phyloP scores from a whole-genome alignment of 2,113 vertebrate species.

The Elaphurus davidianus region DNA sequence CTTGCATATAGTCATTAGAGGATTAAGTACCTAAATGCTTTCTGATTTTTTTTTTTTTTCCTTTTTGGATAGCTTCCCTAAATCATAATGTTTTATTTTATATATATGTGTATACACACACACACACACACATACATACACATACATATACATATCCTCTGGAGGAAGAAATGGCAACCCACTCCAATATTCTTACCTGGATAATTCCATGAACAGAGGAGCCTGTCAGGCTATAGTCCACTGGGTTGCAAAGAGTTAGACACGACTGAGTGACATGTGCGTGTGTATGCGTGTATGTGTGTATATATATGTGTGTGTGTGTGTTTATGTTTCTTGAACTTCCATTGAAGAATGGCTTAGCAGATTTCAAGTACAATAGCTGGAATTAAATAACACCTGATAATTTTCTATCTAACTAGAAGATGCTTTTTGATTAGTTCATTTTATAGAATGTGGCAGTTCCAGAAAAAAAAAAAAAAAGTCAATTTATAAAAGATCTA shows the following conservation, averaged over 20 bases:
- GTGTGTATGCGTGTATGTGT: accelerated
- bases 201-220: neutral
- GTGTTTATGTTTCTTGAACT: neutral
- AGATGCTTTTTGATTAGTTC: neutral
- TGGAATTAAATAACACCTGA: neutral
- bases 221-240: neutral
- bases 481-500: neutral
- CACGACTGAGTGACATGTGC: neutral
- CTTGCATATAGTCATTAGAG: neutral
- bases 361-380: neutral
- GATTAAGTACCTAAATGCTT: neutral
- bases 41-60: neutral
- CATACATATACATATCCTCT: neutral
- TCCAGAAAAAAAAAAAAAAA: neutral
- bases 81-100: neutral
- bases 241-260: neutral
- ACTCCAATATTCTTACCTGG: neutral
- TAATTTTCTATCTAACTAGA: neutral
- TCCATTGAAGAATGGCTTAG: neutral
- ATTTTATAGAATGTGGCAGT: neutral
- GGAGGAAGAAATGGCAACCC: neutral
- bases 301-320: neutral
- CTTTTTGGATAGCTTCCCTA: neutral
- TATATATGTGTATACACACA: neutral
- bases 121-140: neutral